phyloP scores from a whole-genome alignment of 2,888 invertebrate genomes.

The Drosophila picticornis region DNA sequence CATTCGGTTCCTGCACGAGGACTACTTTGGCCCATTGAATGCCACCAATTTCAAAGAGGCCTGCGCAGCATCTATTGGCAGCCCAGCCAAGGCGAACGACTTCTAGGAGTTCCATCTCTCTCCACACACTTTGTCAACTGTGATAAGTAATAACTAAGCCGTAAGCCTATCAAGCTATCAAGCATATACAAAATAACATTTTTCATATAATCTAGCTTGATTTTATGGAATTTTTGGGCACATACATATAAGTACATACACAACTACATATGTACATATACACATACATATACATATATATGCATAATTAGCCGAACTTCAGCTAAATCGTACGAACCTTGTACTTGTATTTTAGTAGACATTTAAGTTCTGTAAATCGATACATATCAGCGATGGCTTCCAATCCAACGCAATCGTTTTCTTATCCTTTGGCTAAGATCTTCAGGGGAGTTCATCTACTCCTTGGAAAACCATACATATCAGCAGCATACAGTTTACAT shows the following conservation, averaged over 20 bases:
- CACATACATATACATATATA: conserved; percentile 11
- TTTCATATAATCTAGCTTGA: background rate
- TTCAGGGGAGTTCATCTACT: conserved; percentile 1
- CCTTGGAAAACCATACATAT: conserved; percentile 27
- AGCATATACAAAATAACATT: background rate
- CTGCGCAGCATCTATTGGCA: conserved; percentile 86
- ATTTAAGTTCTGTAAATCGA: conserved; percentile 41
- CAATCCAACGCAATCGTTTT: conserved; percentile 38
- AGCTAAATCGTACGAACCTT: conserved; percentile 3
- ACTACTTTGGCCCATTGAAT: conserved; percentile 93
- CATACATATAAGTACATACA: conserved; percentile 1
- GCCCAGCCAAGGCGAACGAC: conserved; percentile 81
- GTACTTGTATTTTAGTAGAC: conserved; percentile 25
- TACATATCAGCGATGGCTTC: conserved; percentile 65
- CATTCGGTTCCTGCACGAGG: conserved; percentile 93
- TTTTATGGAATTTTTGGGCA: background rate
- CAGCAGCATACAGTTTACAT: conserved; percentile 37
- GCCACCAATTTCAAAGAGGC: conserved; percentile 96
- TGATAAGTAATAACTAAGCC: conserved; percentile 65
- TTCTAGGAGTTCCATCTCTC: conserved; percentile 64
- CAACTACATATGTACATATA: conserved; percentile 12
- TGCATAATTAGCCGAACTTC: conserved; percentile 34
- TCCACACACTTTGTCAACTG: conserved; percentile 65
- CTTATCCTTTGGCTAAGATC: conserved; percentile 22
- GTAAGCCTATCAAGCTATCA: conserved; percentile 17